These are phyloP conservation scores for Coreius guichenoti DNA, from an alignment of 2,797 vertebrate genomes.

Conservation along the genomic window DNA sequence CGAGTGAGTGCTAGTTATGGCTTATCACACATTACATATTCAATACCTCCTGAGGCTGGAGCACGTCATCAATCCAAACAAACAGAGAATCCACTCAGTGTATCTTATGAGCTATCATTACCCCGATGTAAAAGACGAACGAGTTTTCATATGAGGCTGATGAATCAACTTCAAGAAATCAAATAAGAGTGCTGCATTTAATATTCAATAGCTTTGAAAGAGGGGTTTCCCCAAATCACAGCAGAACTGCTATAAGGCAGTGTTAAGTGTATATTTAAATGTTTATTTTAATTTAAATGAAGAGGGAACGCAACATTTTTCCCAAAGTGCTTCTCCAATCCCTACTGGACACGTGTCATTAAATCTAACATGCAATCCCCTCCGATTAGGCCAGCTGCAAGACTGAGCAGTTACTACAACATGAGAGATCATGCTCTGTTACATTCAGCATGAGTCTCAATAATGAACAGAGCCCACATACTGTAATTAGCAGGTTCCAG, in stretches of 20 bases:
- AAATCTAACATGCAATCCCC: background rate
- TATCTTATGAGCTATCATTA: slow-evolving; percentile 36
- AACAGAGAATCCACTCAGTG: slow-evolving; percentile 31
- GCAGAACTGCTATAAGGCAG: background rate
- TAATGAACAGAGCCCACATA: slow-evolving; percentile 6
- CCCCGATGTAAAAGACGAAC: background rate
- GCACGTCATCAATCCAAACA: slow-evolving; percentile 49
- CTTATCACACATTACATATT: slow-evolving; percentile 61
- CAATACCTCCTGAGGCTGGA: slow-evolving; percentile 45
- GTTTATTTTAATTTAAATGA: background rate
- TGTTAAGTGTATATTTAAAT: background rate
- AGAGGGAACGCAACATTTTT: background rate
- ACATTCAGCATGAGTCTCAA: background rate
- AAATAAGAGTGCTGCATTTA: slow-evolving; percentile 1
- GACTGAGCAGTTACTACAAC: background rate
- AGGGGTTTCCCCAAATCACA: slow-evolving; percentile 36
- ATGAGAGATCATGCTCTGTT: slow-evolving; percentile 6
- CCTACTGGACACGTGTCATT: slow-evolving; percentile 15
- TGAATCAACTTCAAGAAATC: slow-evolving; percentile 38
- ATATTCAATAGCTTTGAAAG: slow-evolving; percentile 8
- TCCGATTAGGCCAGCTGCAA: slow-evolving; percentile 7
- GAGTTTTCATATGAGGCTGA: slow-evolving; percentile 27
- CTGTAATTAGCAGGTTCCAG: slow-evolving; percentile 14
- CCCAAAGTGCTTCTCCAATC: background rate
- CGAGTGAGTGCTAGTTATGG: slow-evolving; percentile 45